Base-by-base conservation (phyloP, 2,888 invertebrate species). In the Rapana venosa region DNA sequence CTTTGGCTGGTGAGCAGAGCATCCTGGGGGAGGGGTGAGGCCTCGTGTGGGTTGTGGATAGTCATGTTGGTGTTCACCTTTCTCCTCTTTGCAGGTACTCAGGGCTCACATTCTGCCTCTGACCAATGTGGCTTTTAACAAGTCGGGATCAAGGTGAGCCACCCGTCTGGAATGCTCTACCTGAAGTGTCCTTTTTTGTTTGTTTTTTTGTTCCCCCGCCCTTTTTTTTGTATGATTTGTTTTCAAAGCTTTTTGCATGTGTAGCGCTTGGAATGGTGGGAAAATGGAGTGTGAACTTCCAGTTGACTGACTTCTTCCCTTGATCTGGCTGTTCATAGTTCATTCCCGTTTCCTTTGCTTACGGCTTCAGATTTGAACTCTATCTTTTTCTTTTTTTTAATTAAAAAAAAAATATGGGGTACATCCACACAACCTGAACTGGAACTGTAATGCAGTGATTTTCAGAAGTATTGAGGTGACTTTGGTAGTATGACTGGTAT, bases 121-220 rank as follows among this genome's bases (percentile, higher is more conserved):
- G 26, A 96, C 96, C 79, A 96, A 96, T 94, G 96, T 96, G 17
- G 95, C 96, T 26, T 96, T 96, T 92, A 96, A 96, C 91, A 96
- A 96, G 92, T 95, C 96, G 66, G 96, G 96, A 17, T 96, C 96
- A n/a, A 95, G 94, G 96, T 96, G 92, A 91, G 93, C 90, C 47
- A 36, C 1, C 22, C 66, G 20, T 66, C 66, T 26, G 17, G 66
- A 1, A 22, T 66, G 26, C 66, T 47, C 66, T 6, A 26, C 66
- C 66, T 66, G 66, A 11, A 15, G 2, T 22, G 66, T 6, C 26
- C 66, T 1, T 66, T 66, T 17, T 66, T 22, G 1, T 61, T 58
- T 36, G 66, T 30, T n/a, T 47, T 47, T 74, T 32, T 47, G 30
- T 35, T n/a, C 70, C n/a, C 58, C 58, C 74, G 47, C 77, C 20